Percentiles rank a stretch among this genome's conserved stretches.
These are phyloP conservation scores for Spongia lamella DNA, from an alignment of 37 sponge, comb jelly and placozoan genomes.

Conservation along the genomic window DNA sequence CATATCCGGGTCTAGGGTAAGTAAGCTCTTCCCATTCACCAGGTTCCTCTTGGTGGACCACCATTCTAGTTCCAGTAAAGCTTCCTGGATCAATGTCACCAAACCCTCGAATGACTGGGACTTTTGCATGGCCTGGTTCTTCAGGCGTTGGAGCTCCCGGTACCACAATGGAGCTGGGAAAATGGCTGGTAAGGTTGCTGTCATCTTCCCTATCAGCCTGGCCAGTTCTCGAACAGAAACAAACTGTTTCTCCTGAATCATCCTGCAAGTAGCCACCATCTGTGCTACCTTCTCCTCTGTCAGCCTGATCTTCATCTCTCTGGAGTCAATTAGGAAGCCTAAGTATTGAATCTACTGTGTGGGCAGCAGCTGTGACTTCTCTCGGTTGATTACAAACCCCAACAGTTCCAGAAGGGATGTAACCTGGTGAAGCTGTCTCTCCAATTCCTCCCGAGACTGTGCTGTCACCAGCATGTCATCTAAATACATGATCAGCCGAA, in stretches of 20 bases:
- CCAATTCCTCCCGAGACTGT: too few species aligned
- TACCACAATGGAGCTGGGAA: constrained; percentile 28
- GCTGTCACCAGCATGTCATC: too few species aligned
- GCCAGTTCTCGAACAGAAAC: constrained; percentile 3
- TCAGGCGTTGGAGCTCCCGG: background rate
- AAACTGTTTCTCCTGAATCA: background rate
- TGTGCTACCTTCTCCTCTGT: too few species aligned
- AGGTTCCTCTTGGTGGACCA: background rate
- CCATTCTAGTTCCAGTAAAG: constrained; percentile 1
- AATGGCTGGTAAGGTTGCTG: constrained; percentile 21
- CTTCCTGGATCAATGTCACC: background rate
- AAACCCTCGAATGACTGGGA: background rate
- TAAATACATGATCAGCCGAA: too few species aligned
- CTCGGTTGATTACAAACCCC: too few species aligned
- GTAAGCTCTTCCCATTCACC: constrained; percentile 3
- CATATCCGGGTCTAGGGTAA: background rate
- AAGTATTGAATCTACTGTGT: too few species aligned
- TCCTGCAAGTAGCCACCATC: too few species aligned
- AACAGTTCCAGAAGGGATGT: too few species aligned
- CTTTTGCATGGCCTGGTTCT: background rate
- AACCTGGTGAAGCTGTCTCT: too few species aligned
- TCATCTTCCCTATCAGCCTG: constrained; percentile 34
- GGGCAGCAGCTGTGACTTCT: too few species aligned
- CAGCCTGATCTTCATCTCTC: too few species aligned
- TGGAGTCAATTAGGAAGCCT: too few species aligned